Base-by-base conservation (phyloP, 2,113 vertebrate species). In the Hyaena hyaena region DNA sequence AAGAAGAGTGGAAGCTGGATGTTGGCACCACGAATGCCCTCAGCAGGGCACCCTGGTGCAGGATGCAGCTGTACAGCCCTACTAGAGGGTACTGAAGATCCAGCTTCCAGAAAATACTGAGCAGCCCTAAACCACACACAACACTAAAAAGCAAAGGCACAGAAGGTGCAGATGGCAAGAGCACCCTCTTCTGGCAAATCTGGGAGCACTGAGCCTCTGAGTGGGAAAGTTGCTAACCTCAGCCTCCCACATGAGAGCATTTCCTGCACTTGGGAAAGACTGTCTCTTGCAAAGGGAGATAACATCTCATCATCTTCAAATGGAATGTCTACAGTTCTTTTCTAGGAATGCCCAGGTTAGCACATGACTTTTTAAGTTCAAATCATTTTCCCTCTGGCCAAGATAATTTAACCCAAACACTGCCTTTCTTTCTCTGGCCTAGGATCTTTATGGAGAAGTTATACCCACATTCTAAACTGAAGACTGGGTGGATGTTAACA, bases 71-170 rank as follows among this genome's bases (percentile, higher is more conserved):
- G 6, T 21, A 23, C 7, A 39, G 5, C 39, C 33, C 31, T 19
- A 15, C 23, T 5, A 48, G 3, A 0, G 14, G 28, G 2, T 2
- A 39, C 23, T 50, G 2, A 0, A 0, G 4, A 28, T 58, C 35
- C 23, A 24, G 15, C 5, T 28, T 96, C 35, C 15, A 68, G 55
- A 8, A 48, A 82, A 24, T 19, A 10, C 5, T 33, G 23, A 63
- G 89, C 55, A 35, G 33, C 43, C 50, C 35, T 33, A 55, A 71
- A 33, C 9, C 10, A 6, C 35, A 81, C 16, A 26, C 31, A 80
- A 82, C 45, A 31, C 17, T 9, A 91, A 4, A 35, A 79, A 19
- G 14, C 12, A 77, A 68, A 68, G 65, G 35, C 16, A 4, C 31
- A 28, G 48, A 84, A 69, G 7, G 33, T 1, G 3, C 7, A 69